A percentile compares a stretch with the other conserved stretches of the same genome.
These are phyloP conservation scores for human DNA, from an alignment of 2,113 vertebrate species.

Conservation along the genomic window GRCh38 chr9:33259501-33260000, in stretches of 20 bases:
- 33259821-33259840: neutral
- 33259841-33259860: neutral
- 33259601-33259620: neutral
- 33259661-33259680: neutral
- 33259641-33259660: neutral
- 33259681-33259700: neutral
- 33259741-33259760: slow-evolving; percentile 25
- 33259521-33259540: neutral
- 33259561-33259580: neutral
- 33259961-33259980: neutral
- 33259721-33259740: neutral
- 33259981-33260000: neutral
- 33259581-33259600: neutral
- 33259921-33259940: slow-evolving; percentile 7
- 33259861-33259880: neutral
- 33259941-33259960: slow-evolving; percentile 29
- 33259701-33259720: neutral
- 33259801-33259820: neutral
- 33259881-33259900: neutral
- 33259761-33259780: neutral
- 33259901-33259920: neutral
- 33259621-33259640: neutral
- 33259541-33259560: neutral
- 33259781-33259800: neutral
- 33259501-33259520: neutral